Conservation (phyloP, 2,113 vertebrate genomes). For the Morone saxatilis region DNA sequence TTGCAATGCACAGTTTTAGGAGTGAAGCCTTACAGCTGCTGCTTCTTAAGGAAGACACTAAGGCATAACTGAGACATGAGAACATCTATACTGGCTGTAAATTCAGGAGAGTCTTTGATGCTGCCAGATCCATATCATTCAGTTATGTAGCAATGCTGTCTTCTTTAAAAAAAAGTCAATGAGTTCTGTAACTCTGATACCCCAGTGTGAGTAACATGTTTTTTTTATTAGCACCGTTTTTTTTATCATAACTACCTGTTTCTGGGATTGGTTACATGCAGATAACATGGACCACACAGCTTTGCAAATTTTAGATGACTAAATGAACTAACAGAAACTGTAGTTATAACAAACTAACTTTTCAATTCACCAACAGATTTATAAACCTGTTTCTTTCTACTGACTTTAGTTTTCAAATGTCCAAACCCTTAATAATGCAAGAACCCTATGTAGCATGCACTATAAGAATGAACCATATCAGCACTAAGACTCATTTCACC, state of each 20-base stretch:
- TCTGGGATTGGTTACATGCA: conserved; percentile 26
- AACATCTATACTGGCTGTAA: conserved; percentile 19
- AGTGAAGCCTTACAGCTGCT: conserved; percentile 16
- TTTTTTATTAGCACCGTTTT: background rate
- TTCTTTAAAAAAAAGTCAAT: background rate
- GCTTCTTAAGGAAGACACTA: background rate
- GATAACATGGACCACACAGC: conserved; percentile 16
- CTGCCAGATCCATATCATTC: background rate
- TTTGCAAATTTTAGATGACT: conserved; percentile 16
- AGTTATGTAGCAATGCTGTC: background rate
- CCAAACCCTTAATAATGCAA: conserved; percentile 9
- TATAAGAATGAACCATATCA: conserved; percentile 24
- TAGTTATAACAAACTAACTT: conserved; percentile 43
- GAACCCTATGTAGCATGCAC: background rate
- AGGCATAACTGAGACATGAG: conserved; percentile 46
- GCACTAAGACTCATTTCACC: conserved; percentile 18
- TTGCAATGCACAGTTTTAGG: background rate
- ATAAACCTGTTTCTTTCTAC: conserved; percentile 31
- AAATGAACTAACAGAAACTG: conserved; percentile 52
- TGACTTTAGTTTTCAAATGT: conserved; percentile 23
- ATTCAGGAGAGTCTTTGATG: background rate
- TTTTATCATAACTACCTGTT: conserved; percentile 1
- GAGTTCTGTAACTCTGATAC: background rate
- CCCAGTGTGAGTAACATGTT: background rate
- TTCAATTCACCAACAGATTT: conserved; percentile 27